These are phyloP conservation scores for Octonoba sinensis DNA, from an alignment of 2,888 invertebrate genomes.

Conservation along the genomic window DNA sequence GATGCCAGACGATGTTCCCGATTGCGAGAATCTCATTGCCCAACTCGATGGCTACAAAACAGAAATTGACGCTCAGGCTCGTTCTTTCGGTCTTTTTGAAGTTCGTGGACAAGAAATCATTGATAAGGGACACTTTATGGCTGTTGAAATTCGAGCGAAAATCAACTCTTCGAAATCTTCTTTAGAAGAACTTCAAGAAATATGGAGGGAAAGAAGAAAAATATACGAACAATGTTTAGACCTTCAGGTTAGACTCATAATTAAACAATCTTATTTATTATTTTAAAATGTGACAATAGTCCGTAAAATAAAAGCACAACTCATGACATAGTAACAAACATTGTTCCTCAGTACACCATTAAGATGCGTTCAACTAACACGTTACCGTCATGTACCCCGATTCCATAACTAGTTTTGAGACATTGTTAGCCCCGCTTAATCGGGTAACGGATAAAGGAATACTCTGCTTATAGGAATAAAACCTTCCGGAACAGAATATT, in stretches of 20 bases:
- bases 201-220: conserved; percentile 81
- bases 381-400: too few species aligned
- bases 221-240: conserved; percentile 91
- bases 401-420: too few species aligned
- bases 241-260: conserved; percentile 76
- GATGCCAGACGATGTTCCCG: conserved; percentile 86
- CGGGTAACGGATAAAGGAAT: too few species aligned
- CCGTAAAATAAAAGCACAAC: background rate
- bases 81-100: conserved; percentile 84
- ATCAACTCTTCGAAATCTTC: conserved; percentile 77
- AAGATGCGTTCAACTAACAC: too few species aligned
- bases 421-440: too few species aligned
- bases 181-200: conserved; percentile 77
- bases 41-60: conserved; percentile 88
- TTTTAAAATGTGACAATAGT: background rate
- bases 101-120: conserved; percentile 84
- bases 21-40: conserved; percentile 86
- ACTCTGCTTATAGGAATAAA: too few species aligned
- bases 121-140: conserved; percentile 84
- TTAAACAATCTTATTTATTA: conserved; percentile 71
- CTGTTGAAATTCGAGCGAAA: conserved; percentile 87
- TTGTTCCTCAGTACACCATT: too few species aligned
- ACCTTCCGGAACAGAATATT: too few species aligned
- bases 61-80: conserved; percentile 87
- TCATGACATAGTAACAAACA: background rate